A percentile compares a stretch with the other conserved stretches of the same genome.
Evolutionary conservation across 2,797 vertebrate genomes (phyloP).

Genomic region (Chelon labrosus): DNA sequence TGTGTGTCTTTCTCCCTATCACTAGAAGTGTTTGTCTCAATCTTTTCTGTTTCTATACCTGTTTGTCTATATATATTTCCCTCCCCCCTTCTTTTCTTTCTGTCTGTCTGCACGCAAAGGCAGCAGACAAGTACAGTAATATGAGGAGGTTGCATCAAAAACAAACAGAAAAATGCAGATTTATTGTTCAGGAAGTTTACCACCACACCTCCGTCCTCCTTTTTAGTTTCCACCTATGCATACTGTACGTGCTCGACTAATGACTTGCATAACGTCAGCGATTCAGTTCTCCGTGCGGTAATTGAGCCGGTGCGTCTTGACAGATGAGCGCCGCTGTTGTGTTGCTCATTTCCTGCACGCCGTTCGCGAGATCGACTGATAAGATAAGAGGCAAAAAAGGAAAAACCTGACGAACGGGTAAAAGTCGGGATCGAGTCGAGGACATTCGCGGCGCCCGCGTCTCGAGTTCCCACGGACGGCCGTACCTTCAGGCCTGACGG

Average conservation of each 20-base stretch:
- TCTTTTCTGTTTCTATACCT: slow-evolving; percentile 47
- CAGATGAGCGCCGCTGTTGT: slow-evolving; percentile 61
- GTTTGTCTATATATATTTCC: slow-evolving; percentile 13
- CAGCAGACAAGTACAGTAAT: slow-evolving; percentile 48
- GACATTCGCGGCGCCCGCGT: not conserved
- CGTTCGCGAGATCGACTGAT: slow-evolving; percentile 61
- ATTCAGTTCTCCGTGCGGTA: slow-evolving; percentile 54
- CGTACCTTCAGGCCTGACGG: slow-evolving; percentile 13
- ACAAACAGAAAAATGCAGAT: slow-evolving; percentile 61
- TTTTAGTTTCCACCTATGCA: slow-evolving; percentile 6
- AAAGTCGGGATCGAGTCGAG: slow-evolving; percentile 35
- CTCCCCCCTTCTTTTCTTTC: not conserved
- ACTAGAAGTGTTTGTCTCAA: slow-evolving; percentile 49
- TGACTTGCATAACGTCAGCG: slow-evolving; percentile 47
- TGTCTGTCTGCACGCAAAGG: slow-evolving; percentile 39
- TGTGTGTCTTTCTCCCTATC: slow-evolving; percentile 38
- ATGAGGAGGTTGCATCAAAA: slow-evolving; percentile 52
- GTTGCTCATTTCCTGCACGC: slow-evolving; percentile 67
- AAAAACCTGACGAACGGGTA: slow-evolving; percentile 58
- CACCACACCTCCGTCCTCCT: slow-evolving; percentile 35
- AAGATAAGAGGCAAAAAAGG: slow-evolving; percentile 58
- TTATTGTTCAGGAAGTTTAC: slow-evolving; percentile 49
- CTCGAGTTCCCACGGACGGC: slow-evolving; percentile 26
- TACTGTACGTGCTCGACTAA: slow-evolving; percentile 48
- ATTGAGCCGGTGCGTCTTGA: slow-evolving; percentile 58